Evolutionary conservation across 2,113 vertebrate genomes (phyloP), one percentile per base, ranked within the genome.

Genomic region (Etia nguti): DNA sequence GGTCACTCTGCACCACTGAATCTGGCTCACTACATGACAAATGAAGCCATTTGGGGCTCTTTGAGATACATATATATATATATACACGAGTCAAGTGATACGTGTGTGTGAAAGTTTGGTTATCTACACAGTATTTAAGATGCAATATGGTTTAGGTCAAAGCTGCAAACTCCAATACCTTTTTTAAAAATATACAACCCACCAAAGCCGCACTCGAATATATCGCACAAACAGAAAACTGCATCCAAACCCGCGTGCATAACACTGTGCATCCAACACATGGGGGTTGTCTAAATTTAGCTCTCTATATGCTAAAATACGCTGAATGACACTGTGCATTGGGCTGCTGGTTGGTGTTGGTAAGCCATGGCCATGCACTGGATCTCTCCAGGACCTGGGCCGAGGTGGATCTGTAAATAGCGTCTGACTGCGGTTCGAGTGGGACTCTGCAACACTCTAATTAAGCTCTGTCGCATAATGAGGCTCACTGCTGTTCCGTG

Each of bases 381-480:
- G 68, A 81, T 87, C 73, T 56, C 83, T 87, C 86, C 85, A 4
- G 57, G 77, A 80, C 85, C 52, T 52, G 38, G 52, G 62, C 85
- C 34, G 13, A 88, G 52, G 77, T 85, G 93, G 77, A 54, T 93
- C 92, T 88, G 88, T 89, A 95, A 93, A 95, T 96, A 96, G 95
- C 57, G 20, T 86, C 92, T 80, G 94, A 89, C 94, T 93, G 94
- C 62, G 95, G 95, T 93, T 95, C 8, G 62, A 85, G 91, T 82
- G 88, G 91, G 82, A 90, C 85, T 88, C 87, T 86, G 89, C 82
- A 92, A 83, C 85, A 91, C 92, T 96, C 90, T 96, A 95, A 96
- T 96, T 96, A 95, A 89, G 86, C 84, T 83, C 89, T 93, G 93
- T 94, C 85, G 82, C 93, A 93, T 95, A 95, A 95, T 83, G 92